Evolutionary conservation across 1,140 invertebrate species (phyloP), one percentile per base, ranked within the genome.

Genomic region (Amyelois transitella): DNA sequence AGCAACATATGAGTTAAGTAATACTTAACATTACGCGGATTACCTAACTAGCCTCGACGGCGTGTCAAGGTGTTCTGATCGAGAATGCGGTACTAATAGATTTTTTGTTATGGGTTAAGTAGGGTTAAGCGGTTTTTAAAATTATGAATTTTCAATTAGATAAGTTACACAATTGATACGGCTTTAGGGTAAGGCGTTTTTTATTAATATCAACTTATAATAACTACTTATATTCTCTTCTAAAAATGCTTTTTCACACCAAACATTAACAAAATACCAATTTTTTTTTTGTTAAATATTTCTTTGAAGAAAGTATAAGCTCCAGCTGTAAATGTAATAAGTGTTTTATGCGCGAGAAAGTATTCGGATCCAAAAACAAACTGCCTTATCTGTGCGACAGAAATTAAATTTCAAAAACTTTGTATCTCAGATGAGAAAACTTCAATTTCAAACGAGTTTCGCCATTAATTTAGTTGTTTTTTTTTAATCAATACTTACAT

Each of bases 51-150:
- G 18, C 44, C 18, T 45, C 44, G 18, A 6, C 43, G 19, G 1
- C 18, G 20, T 48, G 45, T 48, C 45, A 48, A 48, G 45, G 45
- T 48, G n/a, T 14, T 28, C n/a, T 38, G 32, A 38, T 38, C 12
- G 32, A 38, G 8, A 24, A 38, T 38, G n/a, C 17, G 32, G 4
- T 38, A 8, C 32, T 38, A 38, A 38, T 14, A 38, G 1, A 8
- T 38, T 38, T n/a, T 38, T 38, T 38, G 32, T 5, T 14, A 38
- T 2, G 8, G 32, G 32, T 38, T 38, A 38, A 38, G 1, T 1
- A 38, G 32, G 32, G 32, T 38, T 38, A 38, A 38, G 17, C 17
- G 32, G 32, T n/a, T 38, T 38, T 38, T 38, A 5, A 28, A 28
- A 12, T 28, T 28, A 14, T 38, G 32, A 8, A n/a, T 14, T 38